Conservation (phyloP, 1,140 invertebrate genomes). For the Anthonomus grandis region DNA sequence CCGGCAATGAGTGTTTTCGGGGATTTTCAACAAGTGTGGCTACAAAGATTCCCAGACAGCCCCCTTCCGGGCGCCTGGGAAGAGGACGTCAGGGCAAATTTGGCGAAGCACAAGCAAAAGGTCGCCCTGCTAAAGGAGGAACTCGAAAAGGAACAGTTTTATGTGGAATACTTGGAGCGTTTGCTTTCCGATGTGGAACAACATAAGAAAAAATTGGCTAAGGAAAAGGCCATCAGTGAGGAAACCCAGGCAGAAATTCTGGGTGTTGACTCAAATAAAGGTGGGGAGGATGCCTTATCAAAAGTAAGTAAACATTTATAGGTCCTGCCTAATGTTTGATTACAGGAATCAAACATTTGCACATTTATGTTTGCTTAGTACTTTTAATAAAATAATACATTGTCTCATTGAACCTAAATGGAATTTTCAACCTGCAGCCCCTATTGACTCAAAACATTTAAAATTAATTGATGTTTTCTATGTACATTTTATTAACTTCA, state of each 20-base stretch:
- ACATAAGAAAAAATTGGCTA: conserved; percentile 54
- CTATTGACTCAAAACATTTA: no score
- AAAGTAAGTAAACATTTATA: conserved; percentile 46
- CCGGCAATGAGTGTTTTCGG: conserved; percentile 78
- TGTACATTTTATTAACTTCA: no score
- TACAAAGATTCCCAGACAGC: conserved; percentile 83
- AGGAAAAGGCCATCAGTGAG: conserved; percentile 34
- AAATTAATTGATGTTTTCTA: no score
- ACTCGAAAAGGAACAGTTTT: conserved; percentile 84
- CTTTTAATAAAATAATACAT: no score
- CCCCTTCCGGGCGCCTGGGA: conserved; percentile 86
- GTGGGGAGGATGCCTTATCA: conserved; percentile 40
- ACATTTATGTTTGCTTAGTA: no score
- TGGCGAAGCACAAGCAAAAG: conserved; percentile 82
- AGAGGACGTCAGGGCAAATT: conserved; percentile 82
- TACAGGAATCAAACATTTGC: no score
- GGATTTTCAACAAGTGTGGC: conserved; percentile 84
- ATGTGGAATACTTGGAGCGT: conserved; percentile 83
- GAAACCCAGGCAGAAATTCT: conserved; percentile 29
- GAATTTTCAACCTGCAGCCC: no score
- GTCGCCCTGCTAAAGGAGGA: conserved; percentile 76
- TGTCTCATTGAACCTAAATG: no score
- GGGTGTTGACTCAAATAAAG: conserved; percentile 36
- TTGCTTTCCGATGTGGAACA: conserved; percentile 78
- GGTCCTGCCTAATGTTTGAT: no score